phyloP scores from a whole-genome alignment of 2,113 vertebrate species.

The Butorides virescens region DNA sequence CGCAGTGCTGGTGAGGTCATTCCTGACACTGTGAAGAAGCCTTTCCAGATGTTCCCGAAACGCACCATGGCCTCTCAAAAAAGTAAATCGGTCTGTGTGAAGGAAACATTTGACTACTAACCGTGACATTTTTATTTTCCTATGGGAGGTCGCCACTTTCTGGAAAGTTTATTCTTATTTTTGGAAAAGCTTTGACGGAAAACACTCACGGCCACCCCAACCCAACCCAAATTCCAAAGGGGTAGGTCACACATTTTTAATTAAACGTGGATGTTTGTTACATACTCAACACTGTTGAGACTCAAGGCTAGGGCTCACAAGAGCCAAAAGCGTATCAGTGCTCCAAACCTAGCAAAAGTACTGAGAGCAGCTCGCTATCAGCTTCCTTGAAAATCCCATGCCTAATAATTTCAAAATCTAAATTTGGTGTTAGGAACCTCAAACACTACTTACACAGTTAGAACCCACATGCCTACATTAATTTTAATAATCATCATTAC shows the following conservation, averaged over 20 bases:
- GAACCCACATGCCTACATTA: rapidly evolving
- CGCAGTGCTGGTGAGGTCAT: not conserved
- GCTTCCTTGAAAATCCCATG: not conserved
- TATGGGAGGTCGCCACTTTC: rapidly evolving
- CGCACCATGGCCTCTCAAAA: rapidly evolving
- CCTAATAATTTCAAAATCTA: not conserved
- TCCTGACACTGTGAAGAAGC: not conserved
- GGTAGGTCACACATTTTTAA: not conserved
- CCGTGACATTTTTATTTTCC: not conserved
- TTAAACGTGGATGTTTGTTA: not conserved
- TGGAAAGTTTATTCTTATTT: not conserved
- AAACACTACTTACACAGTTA: not conserved
- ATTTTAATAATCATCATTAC: not conserved
- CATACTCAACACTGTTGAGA: not conserved
- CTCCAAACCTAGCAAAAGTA: not conserved
- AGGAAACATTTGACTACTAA: not conserved
- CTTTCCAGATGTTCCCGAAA: not conserved
- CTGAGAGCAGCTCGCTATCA: not conserved
- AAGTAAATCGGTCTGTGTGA: not conserved
- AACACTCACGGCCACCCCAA: not conserved
- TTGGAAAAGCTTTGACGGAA: not conserved
- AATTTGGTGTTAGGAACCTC: not conserved
- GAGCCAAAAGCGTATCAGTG: rapidly evolving
- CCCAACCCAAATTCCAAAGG: not conserved
- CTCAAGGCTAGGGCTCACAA: not conserved